phyloP scores from a whole-genome alignment of 2,888 invertebrate species.

The Caenorhabditis parvicauda region DNA sequence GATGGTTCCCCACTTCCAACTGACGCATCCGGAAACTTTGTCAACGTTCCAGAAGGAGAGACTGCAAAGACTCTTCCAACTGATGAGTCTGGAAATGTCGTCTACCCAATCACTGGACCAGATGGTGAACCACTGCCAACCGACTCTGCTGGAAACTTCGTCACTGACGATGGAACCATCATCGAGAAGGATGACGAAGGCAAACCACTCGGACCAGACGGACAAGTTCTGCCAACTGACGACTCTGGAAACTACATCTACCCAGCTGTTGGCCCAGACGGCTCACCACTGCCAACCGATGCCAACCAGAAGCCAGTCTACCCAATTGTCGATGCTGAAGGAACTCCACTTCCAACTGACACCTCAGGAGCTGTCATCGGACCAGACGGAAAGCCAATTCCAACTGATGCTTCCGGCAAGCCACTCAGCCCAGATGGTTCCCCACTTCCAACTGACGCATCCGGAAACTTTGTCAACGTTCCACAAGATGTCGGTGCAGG shows the following conservation, averaged over 20 bases:
- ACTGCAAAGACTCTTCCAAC: constrained; percentile 17
- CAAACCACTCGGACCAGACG: constrained; percentile 25
- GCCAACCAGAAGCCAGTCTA: constrained; percentile 21
- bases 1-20: constrained; percentile 32
- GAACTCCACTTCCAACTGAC: constrained; percentile 27
- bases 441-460: constrained; percentile 20
- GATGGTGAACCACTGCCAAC: constrained; percentile 24
- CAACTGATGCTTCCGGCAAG: constrained; percentile 23
- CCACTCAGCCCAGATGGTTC: constrained; percentile 27
- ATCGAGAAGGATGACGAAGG: constrained; percentile 16
- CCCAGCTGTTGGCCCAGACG: constrained; percentile 25
- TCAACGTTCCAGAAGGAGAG: constrained; percentile 25
- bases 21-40: constrained; percentile 14
- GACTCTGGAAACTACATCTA: constrained; percentile 16
- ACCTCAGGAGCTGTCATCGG: constrained; percentile 19
- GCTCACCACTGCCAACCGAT: constrained; percentile 24
- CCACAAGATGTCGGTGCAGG: constrained; percentile 9
- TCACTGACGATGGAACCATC: constrained; percentile 16
- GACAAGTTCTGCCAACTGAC: constrained; percentile 17
- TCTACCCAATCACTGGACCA: constrained; percentile 28
- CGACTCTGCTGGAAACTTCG: constrained; percentile 17
- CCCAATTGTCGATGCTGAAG: constrained; percentile 26
- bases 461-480: constrained; percentile 19
- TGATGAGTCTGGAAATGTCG: constrained; percentile 11
- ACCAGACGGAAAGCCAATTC: constrained; percentile 27